Conservation (phyloP, 64 coral and sea anemone species). For the Montipora sp. region DNA sequence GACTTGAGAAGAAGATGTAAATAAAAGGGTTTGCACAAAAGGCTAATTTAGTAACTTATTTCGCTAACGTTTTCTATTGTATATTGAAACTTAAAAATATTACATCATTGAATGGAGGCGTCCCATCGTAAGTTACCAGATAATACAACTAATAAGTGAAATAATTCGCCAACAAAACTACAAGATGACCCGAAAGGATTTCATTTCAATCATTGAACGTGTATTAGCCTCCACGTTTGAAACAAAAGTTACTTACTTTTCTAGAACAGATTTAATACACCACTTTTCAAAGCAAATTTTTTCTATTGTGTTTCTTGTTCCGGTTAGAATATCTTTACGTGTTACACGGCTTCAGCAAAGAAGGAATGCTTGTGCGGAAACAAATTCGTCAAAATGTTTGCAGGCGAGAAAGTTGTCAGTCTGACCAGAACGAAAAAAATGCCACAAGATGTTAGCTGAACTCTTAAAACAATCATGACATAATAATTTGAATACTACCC, state of each 20-base stretch:
- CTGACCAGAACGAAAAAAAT: no score
- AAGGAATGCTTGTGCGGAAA: no score
- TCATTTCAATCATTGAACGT: neutral
- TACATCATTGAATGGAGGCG: neutral
- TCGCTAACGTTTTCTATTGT: conserved; percentile 22
- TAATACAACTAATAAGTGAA: conserved; percentile 15
- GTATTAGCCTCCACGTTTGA: neutral
- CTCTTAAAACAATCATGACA: neutral
- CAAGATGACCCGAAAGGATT: neutral
- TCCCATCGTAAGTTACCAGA: neutral
- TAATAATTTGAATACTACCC: neutral
- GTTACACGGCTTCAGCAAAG: no score
- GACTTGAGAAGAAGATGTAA: conserved; percentile 30
- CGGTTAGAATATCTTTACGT: neutral
- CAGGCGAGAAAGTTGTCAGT: no score
- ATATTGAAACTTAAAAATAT: neutral
- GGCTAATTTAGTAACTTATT: conserved; percentile 25
- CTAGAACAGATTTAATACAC: neutral
- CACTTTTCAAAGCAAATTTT: neutral
- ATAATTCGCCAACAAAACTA: neutral
- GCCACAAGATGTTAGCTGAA: neutral
- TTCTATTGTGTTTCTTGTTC: neutral
- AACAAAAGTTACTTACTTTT: neutral
- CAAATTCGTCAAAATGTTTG: no score
- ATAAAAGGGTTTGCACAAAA: neutral